phyloP scores from a whole-genome alignment of 2,113 vertebrate species.

The Protomyctophum bolini region DNA sequence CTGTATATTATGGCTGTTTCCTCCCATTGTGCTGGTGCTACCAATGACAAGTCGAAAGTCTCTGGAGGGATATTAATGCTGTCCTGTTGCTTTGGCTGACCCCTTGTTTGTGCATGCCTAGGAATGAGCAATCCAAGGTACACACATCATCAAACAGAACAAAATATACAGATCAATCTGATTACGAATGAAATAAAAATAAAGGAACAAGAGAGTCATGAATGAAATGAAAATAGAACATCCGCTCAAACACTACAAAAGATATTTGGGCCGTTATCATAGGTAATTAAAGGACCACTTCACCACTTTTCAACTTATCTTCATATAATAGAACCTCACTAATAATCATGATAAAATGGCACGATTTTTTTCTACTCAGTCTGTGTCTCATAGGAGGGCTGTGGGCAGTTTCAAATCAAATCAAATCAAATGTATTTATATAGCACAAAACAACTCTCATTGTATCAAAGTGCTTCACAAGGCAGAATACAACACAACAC shows the following conservation, averaged over 20 bases:
- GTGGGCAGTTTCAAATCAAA: not conserved
- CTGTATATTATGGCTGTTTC: slow-evolving; percentile 59
- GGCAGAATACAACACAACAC: too few species aligned
- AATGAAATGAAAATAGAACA: not conserved
- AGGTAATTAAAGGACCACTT: too few species aligned
- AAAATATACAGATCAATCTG: not conserved
- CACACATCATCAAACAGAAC: not conserved
- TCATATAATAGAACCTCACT: too few species aligned
- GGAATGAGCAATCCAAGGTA: slow-evolving; percentile 25
- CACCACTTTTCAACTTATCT: too few species aligned
- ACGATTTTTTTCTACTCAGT: too few species aligned
- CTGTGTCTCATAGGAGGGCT: too few species aligned
- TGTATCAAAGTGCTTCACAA: too few species aligned
- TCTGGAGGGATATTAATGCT: slow-evolving; percentile 64
- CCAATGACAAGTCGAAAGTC: slow-evolving; percentile 51
- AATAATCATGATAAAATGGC: too few species aligned
- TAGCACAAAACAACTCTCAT: too few species aligned
- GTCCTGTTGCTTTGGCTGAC: slow-evolving; percentile 38
- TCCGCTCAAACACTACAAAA: not conserved
- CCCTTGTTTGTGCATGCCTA: slow-evolving; percentile 17
- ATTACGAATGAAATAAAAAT: not conserved
- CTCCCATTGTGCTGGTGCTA: slow-evolving; percentile 64
- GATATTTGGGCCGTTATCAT: too few species aligned
- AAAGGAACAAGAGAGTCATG: not conserved
- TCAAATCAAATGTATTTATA: too few species aligned